Evolutionary conservation across 2,888 invertebrate species (phyloP).

Genomic region (Steinernema hermaphroditum): DNA sequence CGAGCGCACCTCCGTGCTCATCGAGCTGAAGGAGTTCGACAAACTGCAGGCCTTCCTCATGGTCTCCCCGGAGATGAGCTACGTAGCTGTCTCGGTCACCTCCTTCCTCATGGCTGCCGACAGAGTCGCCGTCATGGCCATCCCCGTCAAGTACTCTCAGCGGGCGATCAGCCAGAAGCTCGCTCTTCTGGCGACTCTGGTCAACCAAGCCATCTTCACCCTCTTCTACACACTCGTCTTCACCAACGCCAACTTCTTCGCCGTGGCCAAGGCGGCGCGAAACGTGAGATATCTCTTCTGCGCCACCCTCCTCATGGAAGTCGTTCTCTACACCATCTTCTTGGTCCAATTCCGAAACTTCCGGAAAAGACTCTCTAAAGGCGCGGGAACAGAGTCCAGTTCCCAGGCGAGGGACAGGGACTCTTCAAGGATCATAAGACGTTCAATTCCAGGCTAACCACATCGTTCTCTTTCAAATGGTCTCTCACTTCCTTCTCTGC

Average conservation of each 20-base stretch:
- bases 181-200: not conserved
- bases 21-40: not conserved
- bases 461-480: constrained; percentile 18
- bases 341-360: not conserved
- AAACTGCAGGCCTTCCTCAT: not conserved
- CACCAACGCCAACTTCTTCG: not conserved
- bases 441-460: not conserved
- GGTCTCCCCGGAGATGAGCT: not conserved
- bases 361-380: not conserved
- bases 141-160: not conserved
- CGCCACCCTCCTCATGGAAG: not conserved
- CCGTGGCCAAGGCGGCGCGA: not conserved
- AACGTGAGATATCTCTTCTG: not conserved
- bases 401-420: not conserved
- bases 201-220: not conserved
- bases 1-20: not conserved
- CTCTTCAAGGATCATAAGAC: not conserved
- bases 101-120: not conserved
- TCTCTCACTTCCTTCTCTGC: not conserved
- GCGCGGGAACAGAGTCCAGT: not conserved
- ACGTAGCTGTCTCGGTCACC: not conserved
- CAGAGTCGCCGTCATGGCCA: not conserved
- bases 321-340: not conserved
- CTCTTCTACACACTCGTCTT: not conserved
- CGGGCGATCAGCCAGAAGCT: not conserved